These are phyloP conservation scores for Columba janthina DNA, from an alignment of 2,113 vertebrate species.

Conservation along the genomic window DNA sequence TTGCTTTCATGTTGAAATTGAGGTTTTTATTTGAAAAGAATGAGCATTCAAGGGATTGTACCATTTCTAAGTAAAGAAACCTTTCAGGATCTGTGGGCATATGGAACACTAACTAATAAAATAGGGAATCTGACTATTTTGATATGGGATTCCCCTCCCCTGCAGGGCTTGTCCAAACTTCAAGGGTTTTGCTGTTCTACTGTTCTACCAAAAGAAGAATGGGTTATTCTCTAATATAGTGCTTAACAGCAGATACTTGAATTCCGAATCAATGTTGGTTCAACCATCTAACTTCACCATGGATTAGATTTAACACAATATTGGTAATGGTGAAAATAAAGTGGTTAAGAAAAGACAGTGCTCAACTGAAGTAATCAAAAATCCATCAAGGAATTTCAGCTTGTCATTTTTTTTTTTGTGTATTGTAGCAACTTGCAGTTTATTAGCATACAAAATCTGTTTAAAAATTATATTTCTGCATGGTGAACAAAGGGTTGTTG, in stretches of 20 bases:
- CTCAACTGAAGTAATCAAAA: background rate
- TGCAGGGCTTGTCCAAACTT: background rate
- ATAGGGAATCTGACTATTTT: background rate
- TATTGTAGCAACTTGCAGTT: background rate
- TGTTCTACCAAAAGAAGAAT: background rate
- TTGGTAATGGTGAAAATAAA: background rate
- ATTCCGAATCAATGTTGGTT: background rate
- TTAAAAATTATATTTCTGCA: background rate
- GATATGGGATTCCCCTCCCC: background rate
- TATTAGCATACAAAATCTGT: background rate
- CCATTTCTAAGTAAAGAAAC: background rate
- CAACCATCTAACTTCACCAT: background rate
- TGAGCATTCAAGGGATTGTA: background rate
- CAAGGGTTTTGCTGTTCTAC: background rate
- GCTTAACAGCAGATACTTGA: background rate
- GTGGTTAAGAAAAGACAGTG: background rate
- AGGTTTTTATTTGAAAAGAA: background rate
- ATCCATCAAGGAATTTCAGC: background rate
- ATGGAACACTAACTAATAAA: background rate
- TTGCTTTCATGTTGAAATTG: background rate
- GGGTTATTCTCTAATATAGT: background rate
- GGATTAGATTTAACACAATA: background rate
- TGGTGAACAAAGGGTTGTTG: background rate
- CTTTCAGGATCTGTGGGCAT: background rate
- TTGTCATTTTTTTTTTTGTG: background rate